phyloP scores from a whole-genome alignment of 2,888 invertebrate species.

The Tromatobia lineatoria region DNA sequence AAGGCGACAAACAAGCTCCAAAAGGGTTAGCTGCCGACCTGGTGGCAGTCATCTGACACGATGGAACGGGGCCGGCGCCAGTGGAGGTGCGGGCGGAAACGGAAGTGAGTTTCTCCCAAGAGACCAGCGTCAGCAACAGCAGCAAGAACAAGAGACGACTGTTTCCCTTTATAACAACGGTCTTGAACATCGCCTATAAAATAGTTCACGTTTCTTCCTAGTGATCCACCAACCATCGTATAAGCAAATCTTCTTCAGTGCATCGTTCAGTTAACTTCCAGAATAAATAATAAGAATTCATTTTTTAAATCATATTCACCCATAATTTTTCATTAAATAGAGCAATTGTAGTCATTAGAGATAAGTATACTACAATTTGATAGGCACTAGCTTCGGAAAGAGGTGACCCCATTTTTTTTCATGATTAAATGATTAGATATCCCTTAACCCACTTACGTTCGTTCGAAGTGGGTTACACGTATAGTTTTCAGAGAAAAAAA shows the following conservation, averaged over 20 bases:
- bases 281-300: background rate
- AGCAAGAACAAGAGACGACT: conserved; percentile 79
- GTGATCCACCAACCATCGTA: background rate
- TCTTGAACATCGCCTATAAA: conserved; percentile 71
- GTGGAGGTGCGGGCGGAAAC: conserved; percentile 38
- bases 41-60: conserved; percentile 74
- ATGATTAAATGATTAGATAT: background rate
- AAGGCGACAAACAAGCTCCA: conserved; percentile 75
- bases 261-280: background rate
- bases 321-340: background rate
- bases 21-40: conserved; percentile 73
- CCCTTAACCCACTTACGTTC: background rate
- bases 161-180: conserved; percentile 78
- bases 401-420: conserved; percentile 7
- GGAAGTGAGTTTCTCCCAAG: conserved; percentile 24
- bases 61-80: conserved; percentile 69
- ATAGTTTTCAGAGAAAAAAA: background rate
- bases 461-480: background rate
- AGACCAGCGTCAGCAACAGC: conserved; percentile 23
- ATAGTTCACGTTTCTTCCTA: background rate
- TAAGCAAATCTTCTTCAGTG: background rate
- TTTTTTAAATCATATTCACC: background rate
- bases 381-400: background rate
- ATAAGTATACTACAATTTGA: background rate
- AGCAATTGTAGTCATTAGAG: background rate